Conservation (phyloP, 1,140 invertebrate genomes). For the Phthorimaea operculella region DNA sequence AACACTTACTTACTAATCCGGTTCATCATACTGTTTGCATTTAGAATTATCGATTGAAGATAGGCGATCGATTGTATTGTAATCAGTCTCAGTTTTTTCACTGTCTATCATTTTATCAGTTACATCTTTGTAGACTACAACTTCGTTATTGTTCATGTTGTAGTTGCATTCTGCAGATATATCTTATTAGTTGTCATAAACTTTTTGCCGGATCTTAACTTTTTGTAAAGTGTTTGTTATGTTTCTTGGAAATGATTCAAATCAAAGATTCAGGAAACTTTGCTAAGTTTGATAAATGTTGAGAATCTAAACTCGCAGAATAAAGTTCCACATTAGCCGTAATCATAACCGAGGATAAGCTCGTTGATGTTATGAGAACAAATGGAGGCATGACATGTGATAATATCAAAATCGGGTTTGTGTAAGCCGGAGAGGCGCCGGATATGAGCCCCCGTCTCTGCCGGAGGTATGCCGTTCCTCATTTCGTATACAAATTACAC, state of each 20-base stretch:
- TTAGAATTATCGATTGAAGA: neutral
- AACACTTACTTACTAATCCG: neutral
- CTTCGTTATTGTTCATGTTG: too few relatives aligned
- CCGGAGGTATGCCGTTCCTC: constrained; percentile 45
- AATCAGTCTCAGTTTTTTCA: neutral
- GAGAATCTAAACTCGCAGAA: too few relatives aligned
- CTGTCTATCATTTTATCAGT: neutral
- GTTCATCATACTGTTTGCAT: constrained; percentile 11
- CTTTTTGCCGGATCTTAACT: too few relatives aligned
- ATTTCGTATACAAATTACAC: constrained; percentile 66
- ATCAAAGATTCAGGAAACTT: too few relatives aligned
- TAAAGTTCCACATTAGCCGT: too few relatives aligned
- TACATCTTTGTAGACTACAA: too few relatives aligned
- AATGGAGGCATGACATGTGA: constrained; percentile 39
- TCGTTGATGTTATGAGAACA: constrained; percentile 23
- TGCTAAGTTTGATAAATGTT: too few relatives aligned
- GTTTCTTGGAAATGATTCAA: too few relatives aligned
- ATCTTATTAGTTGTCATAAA: too few relatives aligned
- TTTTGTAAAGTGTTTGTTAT: too few relatives aligned
- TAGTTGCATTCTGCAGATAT: too few relatives aligned
- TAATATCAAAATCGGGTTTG: constrained; percentile 48
- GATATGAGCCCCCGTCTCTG: constrained; percentile 42
- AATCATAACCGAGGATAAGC: too few relatives aligned
- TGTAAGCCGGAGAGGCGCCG: constrained; percentile 41
- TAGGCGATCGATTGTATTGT: neutral